These are phyloP conservation scores for Eumerus sabulonum DNA, from an alignment of 2,888 invertebrate species.

Conservation along the genomic window DNA sequence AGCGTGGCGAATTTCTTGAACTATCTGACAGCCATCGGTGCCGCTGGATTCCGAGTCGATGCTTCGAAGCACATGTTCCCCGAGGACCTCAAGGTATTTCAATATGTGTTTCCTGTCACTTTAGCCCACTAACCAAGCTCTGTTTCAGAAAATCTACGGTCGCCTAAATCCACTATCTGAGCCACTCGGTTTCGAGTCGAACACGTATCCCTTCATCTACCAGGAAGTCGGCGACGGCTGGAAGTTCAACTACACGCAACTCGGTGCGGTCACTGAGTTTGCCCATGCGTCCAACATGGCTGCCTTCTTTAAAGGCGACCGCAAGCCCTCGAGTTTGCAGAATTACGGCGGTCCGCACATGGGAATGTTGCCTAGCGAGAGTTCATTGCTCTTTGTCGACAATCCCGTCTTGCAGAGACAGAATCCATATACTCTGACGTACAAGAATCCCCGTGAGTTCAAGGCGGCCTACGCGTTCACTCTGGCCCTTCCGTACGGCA, in stretches of 20 bases:
- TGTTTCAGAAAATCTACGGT: constrained; percentile 47
- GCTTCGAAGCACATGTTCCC: constrained; percentile 82
- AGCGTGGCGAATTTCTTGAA: constrained; percentile 80
- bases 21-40: constrained; percentile 80
- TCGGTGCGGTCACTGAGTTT: constrained; percentile 88
- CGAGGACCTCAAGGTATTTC: constrained; percentile 79
- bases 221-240: constrained; percentile 86
- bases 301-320: constrained; percentile 80
- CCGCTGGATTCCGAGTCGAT: constrained; percentile 81
- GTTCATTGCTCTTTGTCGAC: constrained; percentile 88
- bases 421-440: constrained; percentile 18
- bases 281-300: constrained; percentile 76
- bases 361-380: constrained; percentile 81
- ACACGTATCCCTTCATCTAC: constrained; percentile 83
- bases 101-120: too few species aligned
- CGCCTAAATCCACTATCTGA: constrained; percentile 32
- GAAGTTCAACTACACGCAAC: constrained; percentile 79
- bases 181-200: constrained; percentile 69
- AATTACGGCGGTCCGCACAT: constrained; percentile 83
- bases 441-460: constrained; percentile 25
- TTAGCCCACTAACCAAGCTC: not conserved
- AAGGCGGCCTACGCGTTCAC: constrained; percentile 81
- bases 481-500: constrained; percentile 90
- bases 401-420: constrained; percentile 93
- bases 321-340: constrained; percentile 80